Evolutionary conservation across 2,797 vertebrate genomes (phyloP).

Genomic region (Periophthalmus magnuspinnatus): DNA sequence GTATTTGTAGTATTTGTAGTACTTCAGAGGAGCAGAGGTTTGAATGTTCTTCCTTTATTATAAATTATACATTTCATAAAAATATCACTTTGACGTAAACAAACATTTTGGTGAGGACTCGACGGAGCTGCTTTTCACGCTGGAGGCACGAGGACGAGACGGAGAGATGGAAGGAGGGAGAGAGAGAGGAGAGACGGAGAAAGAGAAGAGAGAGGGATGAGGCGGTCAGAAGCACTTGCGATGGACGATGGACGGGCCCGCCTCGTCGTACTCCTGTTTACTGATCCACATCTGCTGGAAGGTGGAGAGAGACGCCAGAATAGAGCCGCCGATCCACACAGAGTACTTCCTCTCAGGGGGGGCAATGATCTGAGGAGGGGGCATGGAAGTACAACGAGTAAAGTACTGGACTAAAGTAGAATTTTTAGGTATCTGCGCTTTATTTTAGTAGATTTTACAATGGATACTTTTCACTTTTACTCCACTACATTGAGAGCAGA

Average conservation of each 20-base stretch:
- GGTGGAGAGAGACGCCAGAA: constrained; percentile 97
- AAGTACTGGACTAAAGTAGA: too few species aligned
- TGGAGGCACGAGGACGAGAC: constrained; percentile 21
- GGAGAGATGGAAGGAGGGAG: not conserved
- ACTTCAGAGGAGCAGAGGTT: not conserved
- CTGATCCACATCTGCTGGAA: constrained; percentile 99
- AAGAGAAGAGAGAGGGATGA: not conserved
- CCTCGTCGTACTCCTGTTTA: constrained; percentile 96
- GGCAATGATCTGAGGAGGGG: constrained; percentile 85
- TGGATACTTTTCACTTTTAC: too few species aligned
- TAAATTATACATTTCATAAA: constrained; percentile 88
- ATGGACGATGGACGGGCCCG: constrained; percentile 87
- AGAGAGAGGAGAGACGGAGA: not conserved
- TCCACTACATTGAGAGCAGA: too few species aligned
- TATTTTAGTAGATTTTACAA: too few species aligned
- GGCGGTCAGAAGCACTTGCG: constrained; percentile 84
- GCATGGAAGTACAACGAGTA: too few species aligned
- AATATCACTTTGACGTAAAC: constrained; percentile 84
- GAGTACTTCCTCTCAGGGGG: constrained; percentile 96
- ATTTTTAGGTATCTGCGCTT: too few species aligned
- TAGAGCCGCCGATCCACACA: constrained; percentile 96
- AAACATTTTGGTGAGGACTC: constrained; percentile 79
- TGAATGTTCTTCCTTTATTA: constrained; percentile 86
- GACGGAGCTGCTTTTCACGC: constrained; percentile 48
- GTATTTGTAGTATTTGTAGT: too few species aligned